These are phyloP conservation scores for Acropora tenuis DNA, from an alignment of 64 coral and sea anemone species.

Conservation along the genomic window DNA sequence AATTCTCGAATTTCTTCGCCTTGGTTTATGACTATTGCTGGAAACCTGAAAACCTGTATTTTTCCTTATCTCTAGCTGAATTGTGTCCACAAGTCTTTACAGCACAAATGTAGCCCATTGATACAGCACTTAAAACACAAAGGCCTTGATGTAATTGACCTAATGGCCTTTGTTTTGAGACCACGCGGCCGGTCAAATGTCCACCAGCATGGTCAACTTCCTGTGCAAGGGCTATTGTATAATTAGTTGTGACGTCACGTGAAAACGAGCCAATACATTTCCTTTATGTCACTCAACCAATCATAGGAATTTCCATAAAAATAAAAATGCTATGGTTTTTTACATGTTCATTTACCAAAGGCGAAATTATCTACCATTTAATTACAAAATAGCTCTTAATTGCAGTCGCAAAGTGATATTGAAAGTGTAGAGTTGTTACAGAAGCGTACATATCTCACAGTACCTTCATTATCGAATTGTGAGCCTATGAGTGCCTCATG, in stretches of 20 bases:
- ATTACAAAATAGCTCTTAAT: not conserved
- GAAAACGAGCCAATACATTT: not conserved
- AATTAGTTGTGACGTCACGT: slow-evolving; percentile 18
- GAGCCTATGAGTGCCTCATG: not conserved
- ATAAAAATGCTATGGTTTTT: not conserved
- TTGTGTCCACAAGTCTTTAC: too few species aligned
- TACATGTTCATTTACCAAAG: not conserved
- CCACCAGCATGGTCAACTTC: slow-evolving; percentile 30
- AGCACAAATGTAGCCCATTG: not conserved
- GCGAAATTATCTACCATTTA: not conserved
- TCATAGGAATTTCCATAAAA: too few species aligned
- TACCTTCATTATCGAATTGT: slow-evolving; percentile 18
- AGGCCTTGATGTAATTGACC: not conserved
- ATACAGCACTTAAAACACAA: not conserved
- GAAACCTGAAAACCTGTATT: not conserved
- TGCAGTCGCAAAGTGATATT: not conserved
- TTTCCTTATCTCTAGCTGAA: not conserved
- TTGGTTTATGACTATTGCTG: not conserved
- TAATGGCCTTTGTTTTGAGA: not conserved
- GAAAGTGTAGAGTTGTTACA: not conserved
- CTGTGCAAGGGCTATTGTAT: not conserved
- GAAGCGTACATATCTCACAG: not conserved
- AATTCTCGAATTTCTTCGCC: not conserved
- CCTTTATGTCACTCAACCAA: too few species aligned
- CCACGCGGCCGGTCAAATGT: not conserved